Base-by-base conservation (phyloP, 2,113 vertebrate genomes). In the Megalops atlanticus region DNA sequence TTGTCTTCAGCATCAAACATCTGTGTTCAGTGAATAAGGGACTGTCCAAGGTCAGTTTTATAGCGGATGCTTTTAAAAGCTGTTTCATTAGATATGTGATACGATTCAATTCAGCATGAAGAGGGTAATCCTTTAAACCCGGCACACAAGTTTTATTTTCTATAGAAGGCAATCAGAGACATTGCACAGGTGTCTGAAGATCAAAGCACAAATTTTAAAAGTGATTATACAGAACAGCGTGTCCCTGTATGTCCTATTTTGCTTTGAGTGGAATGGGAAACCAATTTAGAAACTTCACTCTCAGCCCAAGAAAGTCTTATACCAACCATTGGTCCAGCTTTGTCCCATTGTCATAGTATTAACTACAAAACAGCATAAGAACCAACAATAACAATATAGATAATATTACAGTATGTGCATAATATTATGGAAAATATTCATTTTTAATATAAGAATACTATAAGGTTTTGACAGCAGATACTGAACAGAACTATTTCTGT, bases 121-220 rank as follows among this genome's bases (percentile, higher is more conserved):
- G 14, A 18, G 36, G 36, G 18, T 4, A 1, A n/a, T 43, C 72
- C 24, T 43, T 74, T 12, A 41, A n/a, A 27, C 16, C 43, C 14
- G 16, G 33, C n/a, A 12, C 27, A 47, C 16, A 27, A 43, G 40
- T 47, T 39, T 31, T 41, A 74, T 24, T 10, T 16, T 4, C 40
- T 45, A 24, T 35, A n/a, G 74, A 45, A 75, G 40, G 73, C 27
- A 43, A 24, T 54, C n/a, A n/a, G 49, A 54, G 49, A 54, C 15
- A n/a, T 74, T 75, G 27, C 73, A 43, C 73, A 74, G 43, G 43
- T 36, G 72, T 39, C 72, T 74, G 38, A 18, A 74, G 38, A 74
- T 74, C 24, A 74, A 27, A 74, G 45, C n/a, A 49, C 18, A 77
- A 54, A 54, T 14, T n/a, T 49, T 38, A 77, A 77, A 52, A 77